Conservation (phyloP, 2,113 vertebrate genomes). For the Apus apus region DNA sequence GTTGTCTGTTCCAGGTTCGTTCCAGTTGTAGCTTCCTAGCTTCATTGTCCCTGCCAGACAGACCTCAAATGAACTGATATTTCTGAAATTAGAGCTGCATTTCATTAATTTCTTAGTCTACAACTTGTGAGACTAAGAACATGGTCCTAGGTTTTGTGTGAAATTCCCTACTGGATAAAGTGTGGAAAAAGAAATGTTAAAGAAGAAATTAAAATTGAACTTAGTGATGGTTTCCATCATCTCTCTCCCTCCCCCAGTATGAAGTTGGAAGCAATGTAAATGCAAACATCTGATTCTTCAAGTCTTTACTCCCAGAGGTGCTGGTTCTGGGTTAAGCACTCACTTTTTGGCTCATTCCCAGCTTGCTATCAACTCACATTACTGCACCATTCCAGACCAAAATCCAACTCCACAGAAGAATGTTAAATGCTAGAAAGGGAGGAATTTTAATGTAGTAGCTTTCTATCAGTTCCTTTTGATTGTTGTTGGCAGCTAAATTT, state of each 20-base stretch:
- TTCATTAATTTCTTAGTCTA: not conserved
- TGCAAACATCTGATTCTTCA: slow-evolving; percentile 41
- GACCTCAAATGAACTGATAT: slow-evolving; percentile 1
- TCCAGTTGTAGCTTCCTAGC: not conserved
- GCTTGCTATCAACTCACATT: slow-evolving; percentile 31
- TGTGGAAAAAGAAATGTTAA: not conserved
- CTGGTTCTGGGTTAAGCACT: slow-evolving; percentile 37
- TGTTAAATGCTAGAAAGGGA: not conserved
- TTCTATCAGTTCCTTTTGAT: slow-evolving; percentile 12
- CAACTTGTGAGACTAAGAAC: not conserved
- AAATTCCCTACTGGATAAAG: slow-evolving; percentile 11
- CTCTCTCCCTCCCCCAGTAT: not conserved
- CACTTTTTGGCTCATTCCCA: slow-evolving; percentile 31
- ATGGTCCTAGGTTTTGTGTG: not conserved
- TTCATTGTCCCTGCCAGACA: not conserved
- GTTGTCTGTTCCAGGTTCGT: not conserved
- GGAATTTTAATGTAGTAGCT: not conserved
- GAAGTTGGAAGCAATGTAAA: slow-evolving; percentile 22
- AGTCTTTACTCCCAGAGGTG: slow-evolving; percentile 31
- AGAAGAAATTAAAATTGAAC: slow-evolving; percentile 33
- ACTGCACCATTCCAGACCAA: slow-evolving; percentile 19
- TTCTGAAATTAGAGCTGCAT: slow-evolving; percentile 16
- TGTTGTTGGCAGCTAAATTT: slow-evolving; percentile 11
- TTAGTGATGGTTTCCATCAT: slow-evolving; percentile 26
- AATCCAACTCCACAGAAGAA: slow-evolving; percentile 27